A percentile compares a stretch with the other conserved stretches of the same genome.
Evolutionary conservation across 2,797 vertebrate species (phyloP).

Genomic region (Anisognathus igniventris): DNA sequence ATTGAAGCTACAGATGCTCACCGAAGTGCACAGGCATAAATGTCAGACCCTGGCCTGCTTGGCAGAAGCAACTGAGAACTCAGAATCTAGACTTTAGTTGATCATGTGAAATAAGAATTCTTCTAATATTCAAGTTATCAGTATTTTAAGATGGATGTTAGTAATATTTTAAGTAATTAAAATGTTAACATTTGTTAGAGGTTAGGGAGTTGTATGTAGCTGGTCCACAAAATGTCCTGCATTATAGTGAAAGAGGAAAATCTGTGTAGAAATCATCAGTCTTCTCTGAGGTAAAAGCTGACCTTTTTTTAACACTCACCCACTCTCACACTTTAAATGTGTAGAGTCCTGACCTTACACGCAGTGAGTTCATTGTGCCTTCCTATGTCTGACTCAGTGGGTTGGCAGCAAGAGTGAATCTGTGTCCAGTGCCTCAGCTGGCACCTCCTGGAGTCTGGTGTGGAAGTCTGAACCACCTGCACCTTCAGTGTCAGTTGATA

Average conservation of each 20-base stretch:
- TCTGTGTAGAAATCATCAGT: background rate
- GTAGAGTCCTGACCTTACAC: background rate
- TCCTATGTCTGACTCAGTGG: background rate
- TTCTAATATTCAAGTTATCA: background rate
- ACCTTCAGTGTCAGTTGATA: background rate
- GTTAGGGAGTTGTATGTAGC: background rate
- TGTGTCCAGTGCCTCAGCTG: background rate
- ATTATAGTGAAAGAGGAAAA: background rate
- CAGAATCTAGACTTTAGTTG: background rate
- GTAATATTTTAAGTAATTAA: slow-evolving; percentile 12
- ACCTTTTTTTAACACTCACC: background rate
- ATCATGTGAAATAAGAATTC: background rate
- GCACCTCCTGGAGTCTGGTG: background rate
- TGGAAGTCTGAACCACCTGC: background rate
- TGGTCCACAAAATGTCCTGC: background rate
- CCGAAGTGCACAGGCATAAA: background rate
- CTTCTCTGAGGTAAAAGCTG: slow-evolving; percentile 16
- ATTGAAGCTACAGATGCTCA: background rate
- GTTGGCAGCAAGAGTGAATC: background rate
- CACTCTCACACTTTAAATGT: background rate
- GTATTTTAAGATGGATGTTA: slow-evolving; percentile 14
- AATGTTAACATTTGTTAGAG: slow-evolving; percentile 23
- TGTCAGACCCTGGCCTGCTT: background rate
- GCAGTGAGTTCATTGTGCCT: background rate
- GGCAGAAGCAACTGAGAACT: background rate